A percentile compares a stretch with the other conserved stretches of the same genome.
phyloP scores from a whole-genome alignment of 1,140 invertebrate genomes.

The Proctacanthus coquilletti region DNA sequence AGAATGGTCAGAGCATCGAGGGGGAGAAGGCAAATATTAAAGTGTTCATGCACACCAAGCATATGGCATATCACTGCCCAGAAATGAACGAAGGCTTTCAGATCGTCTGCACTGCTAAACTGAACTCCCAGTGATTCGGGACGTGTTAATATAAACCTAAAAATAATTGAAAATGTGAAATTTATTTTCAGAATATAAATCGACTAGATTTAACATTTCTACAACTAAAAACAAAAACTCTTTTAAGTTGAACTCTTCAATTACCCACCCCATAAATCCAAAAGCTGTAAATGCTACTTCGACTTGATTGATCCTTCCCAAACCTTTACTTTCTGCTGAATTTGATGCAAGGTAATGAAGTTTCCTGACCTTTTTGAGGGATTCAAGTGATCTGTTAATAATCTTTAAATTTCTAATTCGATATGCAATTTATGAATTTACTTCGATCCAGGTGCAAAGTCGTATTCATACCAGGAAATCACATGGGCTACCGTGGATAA shows the following conservation, averaged over 20 bases:
- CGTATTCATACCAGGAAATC: constrained; percentile 49
- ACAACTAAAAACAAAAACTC: background rate
- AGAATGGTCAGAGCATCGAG: background rate
- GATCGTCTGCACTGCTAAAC: constrained; percentile 32
- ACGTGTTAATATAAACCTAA: constrained; percentile 38
- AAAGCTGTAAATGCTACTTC: constrained; percentile 68
- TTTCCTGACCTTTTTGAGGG: constrained; percentile 41
- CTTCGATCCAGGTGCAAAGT: constrained; percentile 38
- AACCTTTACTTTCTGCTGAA: constrained; percentile 23
- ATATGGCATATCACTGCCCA: constrained; percentile 61
- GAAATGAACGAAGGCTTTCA: constrained; percentile 61
- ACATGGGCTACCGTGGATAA: constrained; percentile 48
- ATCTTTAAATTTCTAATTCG: background rate
- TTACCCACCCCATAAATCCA: constrained; percentile 51
- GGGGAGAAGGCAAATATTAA: constrained; percentile 3
- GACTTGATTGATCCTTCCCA: constrained; percentile 43
- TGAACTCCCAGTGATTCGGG: constrained; percentile 44
- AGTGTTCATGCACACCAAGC: constrained; percentile 54
- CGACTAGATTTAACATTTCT: background rate
- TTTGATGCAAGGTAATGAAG: constrained; percentile 41
- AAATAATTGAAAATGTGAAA: background rate
- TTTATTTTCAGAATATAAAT: background rate
- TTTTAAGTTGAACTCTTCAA: background rate
- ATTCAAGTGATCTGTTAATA: constrained; percentile 36
- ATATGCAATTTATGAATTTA: constrained; percentile 27